Evolutionary conservation across 92 coral and sea anemone species (phyloP).

Genomic region (Paramuricea clavata): DNA sequence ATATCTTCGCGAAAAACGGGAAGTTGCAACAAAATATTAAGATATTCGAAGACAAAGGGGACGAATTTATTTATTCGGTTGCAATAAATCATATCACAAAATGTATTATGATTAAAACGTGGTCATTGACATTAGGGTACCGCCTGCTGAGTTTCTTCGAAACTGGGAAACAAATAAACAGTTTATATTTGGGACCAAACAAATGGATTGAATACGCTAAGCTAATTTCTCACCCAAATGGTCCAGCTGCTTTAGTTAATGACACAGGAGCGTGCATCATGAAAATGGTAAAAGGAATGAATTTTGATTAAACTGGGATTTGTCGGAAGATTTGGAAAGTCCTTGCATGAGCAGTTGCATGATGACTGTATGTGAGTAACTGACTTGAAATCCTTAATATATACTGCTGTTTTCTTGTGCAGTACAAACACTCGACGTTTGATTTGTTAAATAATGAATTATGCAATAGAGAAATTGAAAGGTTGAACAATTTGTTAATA

Average conservation of each 20-base stretch:
- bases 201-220: not conserved
- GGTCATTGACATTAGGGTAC: too few species aligned
- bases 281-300: too few species aligned
- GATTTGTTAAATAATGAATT: too few species aligned
- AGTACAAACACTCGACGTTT: too few species aligned
- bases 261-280: not conserved
- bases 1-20: not conserved
- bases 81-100: constrained; percentile 9
- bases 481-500: too few species aligned
- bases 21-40: not conserved
- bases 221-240: not conserved
- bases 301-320: too few species aligned
- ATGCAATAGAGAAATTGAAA: too few species aligned
- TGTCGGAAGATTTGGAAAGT: too few species aligned
- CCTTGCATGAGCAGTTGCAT: too few species aligned
- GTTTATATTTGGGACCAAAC: not conserved
- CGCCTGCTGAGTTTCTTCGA: not conserved
- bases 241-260: not conserved
- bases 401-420: too few species aligned
- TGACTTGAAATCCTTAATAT: too few species aligned
- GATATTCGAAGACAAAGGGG: not conserved
- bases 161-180: not conserved
- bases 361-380: too few species aligned
- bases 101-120: not conserved
- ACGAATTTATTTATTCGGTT: not conserved